Base-by-base conservation (phyloP, 1,140 invertebrate genomes). In the Zaprionus camerounensis region DNA sequence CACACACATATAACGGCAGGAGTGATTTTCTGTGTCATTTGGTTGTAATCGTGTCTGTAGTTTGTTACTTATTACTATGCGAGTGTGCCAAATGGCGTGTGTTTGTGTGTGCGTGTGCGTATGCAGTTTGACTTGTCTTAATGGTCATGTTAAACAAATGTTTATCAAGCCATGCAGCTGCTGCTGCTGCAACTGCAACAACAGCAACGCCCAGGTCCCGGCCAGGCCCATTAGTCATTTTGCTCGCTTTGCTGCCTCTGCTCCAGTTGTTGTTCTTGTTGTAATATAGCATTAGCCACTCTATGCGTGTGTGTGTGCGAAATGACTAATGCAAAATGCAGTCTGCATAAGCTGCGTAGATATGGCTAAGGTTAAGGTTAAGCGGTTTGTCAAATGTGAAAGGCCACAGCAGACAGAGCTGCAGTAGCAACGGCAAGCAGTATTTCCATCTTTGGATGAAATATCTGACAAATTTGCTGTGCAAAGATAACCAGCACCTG, bases 81-180 rank as follows among this genome's bases (percentile, higher is more conserved):
- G 77, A 68, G 74, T 78, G 49, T 53, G 70, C 72, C 71, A 66
- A 66, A 77, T 74, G 49, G 28, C 70, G 34, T 78, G 63, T 75
- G 64, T 38, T 26, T 28, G 38, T 53, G 44, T 63, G 64, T 80
- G 57, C 59, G 68, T 78, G 70, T 78, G 81, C 63, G 74, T 84
- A 58, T 83, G 84, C 78, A 90, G 85, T 90, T 88, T 88, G 84
- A 88, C 84, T 88, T 88, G 84, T 81, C 84, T 88, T 88, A 88
- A 88, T 88, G 85, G 85, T 90, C 84, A 88, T 88, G 84, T 88
- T 88, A 88, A 88, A 88, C 84, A 88, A 88, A 88, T 88, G 84
- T 88, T 88, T 88, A 88, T 88, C 84, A 88, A 87, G 84, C 84
- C 84, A 81, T 88, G 84, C 84, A 88, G 84, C 84, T 88, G 84